Percentiles rank a stretch among this genome's conserved stretches.
Evolutionary conservation across 2,797 vertebrate species (phyloP).

Genomic region (Iguana delicatissima): DNA sequence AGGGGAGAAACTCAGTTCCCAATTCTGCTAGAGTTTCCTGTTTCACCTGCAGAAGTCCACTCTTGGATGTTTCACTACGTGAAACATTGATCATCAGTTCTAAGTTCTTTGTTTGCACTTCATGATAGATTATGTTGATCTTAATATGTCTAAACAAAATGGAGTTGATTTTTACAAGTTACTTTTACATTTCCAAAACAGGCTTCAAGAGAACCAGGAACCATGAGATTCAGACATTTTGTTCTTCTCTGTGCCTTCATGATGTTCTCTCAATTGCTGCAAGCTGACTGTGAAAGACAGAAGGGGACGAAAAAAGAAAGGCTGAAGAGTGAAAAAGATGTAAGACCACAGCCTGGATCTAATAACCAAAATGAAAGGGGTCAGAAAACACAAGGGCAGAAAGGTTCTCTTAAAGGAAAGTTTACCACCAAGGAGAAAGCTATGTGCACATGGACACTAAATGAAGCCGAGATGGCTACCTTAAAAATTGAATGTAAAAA

Average conservation of each 20-base stretch:
- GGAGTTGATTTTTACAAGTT: slow-evolving; percentile 8
- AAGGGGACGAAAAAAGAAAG: slow-evolving; percentile 67
- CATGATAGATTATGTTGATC: neutral
- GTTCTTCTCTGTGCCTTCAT: slow-evolving; percentile 80
- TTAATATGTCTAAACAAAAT: neutral
- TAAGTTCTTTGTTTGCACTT: neutral
- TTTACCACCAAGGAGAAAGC: slow-evolving; percentile 83
- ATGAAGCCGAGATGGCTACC: slow-evolving; percentile 52
- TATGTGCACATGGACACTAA: slow-evolving; percentile 85
- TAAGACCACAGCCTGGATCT: neutral
- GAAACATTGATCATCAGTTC: neutral
- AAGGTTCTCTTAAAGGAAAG: slow-evolving; percentile 78
- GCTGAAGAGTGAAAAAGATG: slow-evolving; percentile 50
- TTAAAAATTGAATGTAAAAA: slow-evolving; percentile 82
- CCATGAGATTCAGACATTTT: slow-evolving; percentile 77
- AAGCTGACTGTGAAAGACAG: slow-evolving; percentile 75
- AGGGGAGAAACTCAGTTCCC: too few relatives aligned
- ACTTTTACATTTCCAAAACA: slow-evolving; percentile 57
- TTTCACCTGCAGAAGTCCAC: too few relatives aligned
- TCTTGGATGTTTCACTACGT: neutral
- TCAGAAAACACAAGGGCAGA: slow-evolving; percentile 59
- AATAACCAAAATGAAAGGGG: slow-evolving; percentile 50
- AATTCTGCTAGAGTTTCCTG: too few relatives aligned
- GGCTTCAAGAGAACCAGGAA: slow-evolving; percentile 37
- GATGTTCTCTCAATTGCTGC: slow-evolving; percentile 78